Percentiles rank a stretch among this genome's conserved stretches.
Evolutionary conservation across 2,888 invertebrate species (phyloP).

Genomic region (Heliconius charithonia): DNA sequence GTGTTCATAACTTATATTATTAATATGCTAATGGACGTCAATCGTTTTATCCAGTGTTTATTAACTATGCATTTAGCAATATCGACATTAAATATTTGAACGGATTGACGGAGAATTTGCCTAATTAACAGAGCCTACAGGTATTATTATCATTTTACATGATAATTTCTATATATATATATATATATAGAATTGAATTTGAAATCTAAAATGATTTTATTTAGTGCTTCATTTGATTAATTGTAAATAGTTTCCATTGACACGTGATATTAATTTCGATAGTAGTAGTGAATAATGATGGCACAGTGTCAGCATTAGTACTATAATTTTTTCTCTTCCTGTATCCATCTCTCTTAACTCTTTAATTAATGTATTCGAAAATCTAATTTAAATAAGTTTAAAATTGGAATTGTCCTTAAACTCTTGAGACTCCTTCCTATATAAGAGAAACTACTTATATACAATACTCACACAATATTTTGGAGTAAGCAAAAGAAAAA

Average conservation of each 20-base stretch:
- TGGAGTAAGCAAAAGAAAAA: too few relatives aligned
- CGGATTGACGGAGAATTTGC: slow-evolving; percentile 30
- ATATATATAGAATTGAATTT: background rate
- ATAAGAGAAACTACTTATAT: too few relatives aligned
- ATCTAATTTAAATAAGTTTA: too few relatives aligned
- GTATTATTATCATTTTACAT: background rate
- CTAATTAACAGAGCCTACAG: slow-evolving; percentile 28
- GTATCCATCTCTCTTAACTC: background rate
- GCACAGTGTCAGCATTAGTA: background rate
- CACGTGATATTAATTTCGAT: background rate
- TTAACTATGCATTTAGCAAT: slow-evolving; percentile 35
- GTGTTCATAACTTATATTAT: background rate
- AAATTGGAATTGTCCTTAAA: too few relatives aligned
- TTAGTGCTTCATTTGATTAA: background rate
- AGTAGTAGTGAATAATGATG: background rate
- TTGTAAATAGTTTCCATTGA: background rate
- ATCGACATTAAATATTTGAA: slow-evolving; percentile 38
- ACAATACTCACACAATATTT: too few relatives aligned
- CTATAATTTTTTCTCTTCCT: background rate
- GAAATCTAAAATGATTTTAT: background rate
- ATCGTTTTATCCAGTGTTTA: slow-evolving; percentile 31
- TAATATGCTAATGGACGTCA: slow-evolving; percentile 35
- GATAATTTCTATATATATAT: slow-evolving; percentile 2
- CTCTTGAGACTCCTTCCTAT: too few relatives aligned
- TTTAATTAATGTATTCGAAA: background rate